Evolutionary conservation across 2,888 invertebrate species (phyloP).

Genomic region (Apantesis nais): DNA sequence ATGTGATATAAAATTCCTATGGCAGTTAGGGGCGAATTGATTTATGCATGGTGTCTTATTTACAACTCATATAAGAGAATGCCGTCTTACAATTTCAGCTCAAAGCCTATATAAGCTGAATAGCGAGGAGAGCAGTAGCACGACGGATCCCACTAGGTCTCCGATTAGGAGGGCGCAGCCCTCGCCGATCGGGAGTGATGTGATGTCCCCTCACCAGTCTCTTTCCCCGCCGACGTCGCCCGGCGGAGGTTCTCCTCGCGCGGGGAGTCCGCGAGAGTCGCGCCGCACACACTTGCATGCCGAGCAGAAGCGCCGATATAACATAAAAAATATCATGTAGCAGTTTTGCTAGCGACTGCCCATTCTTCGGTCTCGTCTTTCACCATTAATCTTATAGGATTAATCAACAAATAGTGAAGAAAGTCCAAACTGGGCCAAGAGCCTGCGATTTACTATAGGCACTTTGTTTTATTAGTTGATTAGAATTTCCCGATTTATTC

Average conservation of each 20-base stretch:
- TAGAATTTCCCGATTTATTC: constrained; percentile 24
- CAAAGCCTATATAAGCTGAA: constrained; percentile 83
- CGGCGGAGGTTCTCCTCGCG: constrained; percentile 74
- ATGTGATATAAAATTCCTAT: neutral
- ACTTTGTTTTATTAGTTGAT: constrained; percentile 19
- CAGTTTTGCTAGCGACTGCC: neutral
- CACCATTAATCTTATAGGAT: constrained; percentile 29
- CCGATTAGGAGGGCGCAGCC: constrained; percentile 74
- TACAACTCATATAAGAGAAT: neutral
- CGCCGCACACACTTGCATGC: constrained; percentile 97
- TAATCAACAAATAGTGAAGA: constrained; percentile 23
- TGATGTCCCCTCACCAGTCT: constrained; percentile 81
- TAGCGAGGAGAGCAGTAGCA: constrained; percentile 71
- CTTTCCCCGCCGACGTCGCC: constrained; percentile 88
- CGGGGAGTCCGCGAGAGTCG: constrained; percentile 85
- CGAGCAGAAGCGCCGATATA: constrained; percentile 97
- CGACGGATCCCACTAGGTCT: constrained; percentile 73
- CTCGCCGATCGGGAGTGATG: constrained; percentile 77
- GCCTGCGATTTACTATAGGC: constrained; percentile 15
- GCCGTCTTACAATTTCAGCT: constrained; percentile 51
- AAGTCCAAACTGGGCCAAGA: constrained; percentile 11
- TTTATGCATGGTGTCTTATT: neutral
- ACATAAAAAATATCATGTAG: constrained; percentile 84
- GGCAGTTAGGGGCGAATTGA: neutral
- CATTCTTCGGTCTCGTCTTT: neutral